These are phyloP conservation scores for Drosophila pseudotakahashii DNA, from an alignment of 2,888 invertebrate genomes.

Conservation along the genomic window DNA sequence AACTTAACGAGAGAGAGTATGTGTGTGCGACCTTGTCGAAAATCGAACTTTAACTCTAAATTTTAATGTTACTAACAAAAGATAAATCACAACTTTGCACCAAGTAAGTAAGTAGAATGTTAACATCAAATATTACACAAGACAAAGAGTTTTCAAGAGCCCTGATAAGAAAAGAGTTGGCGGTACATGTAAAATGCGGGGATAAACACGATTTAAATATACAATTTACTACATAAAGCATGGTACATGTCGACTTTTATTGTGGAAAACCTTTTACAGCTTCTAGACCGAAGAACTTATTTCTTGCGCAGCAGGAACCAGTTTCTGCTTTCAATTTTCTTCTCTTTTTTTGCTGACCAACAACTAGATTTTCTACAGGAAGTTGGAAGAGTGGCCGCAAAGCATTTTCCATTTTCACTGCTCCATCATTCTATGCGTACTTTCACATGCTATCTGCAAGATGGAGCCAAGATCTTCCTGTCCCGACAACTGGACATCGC, in stretches of 20 bases:
- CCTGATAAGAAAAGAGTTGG: conserved; percentile 13
- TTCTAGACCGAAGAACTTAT: not conserved
- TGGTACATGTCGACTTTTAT: conserved; percentile 21
- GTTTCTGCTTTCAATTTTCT: conserved; percentile 15
- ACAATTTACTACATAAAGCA: conserved; percentile 55
- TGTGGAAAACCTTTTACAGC: conserved; percentile 16
- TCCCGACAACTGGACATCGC: conserved; percentile 63
- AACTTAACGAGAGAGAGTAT: conserved; percentile 47
- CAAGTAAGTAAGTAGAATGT: conserved; percentile 69
- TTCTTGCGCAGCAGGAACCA: conserved; percentile 5
- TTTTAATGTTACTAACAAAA: conserved; percentile 53
- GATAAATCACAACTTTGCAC: conserved; percentile 53
- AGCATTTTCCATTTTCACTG: conserved; percentile 58
- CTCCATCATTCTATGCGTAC: conserved; percentile 48
- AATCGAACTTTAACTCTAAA: conserved; percentile 47
- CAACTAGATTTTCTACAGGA: conserved; percentile 54
- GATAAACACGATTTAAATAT: conserved; percentile 50
- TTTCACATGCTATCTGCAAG: conserved; percentile 58
- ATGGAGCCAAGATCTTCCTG: conserved; percentile 60
- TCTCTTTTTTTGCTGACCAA: conserved; percentile 9
- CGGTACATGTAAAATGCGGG: conserved; percentile 27
- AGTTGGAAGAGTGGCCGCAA: conserved; percentile 45
- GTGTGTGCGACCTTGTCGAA: conserved; percentile 52
- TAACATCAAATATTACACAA: conserved; percentile 52
- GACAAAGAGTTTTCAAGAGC: conserved; percentile 28